These are phyloP conservation scores for Cuculus canorus DNA, from an alignment of 2,797 vertebrate species.

Conservation along the genomic window DNA sequence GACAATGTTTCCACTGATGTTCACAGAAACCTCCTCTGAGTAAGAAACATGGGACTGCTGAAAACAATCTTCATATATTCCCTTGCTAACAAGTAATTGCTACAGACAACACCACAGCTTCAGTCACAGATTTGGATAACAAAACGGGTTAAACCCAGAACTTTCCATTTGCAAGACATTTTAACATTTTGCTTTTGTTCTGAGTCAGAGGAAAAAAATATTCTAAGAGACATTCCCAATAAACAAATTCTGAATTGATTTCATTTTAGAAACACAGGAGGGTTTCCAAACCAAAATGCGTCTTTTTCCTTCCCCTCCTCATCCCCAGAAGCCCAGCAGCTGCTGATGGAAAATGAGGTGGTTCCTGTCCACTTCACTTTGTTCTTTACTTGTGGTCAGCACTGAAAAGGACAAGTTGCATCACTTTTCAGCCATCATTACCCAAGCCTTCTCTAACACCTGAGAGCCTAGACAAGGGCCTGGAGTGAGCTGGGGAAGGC, in stretches of 20 bases:
- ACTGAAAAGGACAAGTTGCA: neutral
- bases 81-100: neutral
- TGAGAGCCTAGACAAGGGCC: neutral
- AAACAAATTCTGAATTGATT: neutral
- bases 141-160: neutral
- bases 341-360: neutral
- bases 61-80: neutral
- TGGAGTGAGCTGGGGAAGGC: neutral
- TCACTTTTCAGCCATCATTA: neutral
- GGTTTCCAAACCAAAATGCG: neutral
- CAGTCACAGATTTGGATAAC: neutral
- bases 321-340: neutral
- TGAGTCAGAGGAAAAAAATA: neutral
- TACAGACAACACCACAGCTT: neutral
- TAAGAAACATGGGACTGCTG: neutral
- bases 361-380: neutral
- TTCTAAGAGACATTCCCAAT: neutral
- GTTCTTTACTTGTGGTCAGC: neutral
- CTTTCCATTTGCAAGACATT: neutral
- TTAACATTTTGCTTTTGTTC: neutral
- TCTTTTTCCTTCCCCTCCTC: neutral
- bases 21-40: constrained; percentile 15
- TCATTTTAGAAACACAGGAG: neutral
- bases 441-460: neutral
- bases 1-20: constrained; percentile 1